phyloP scores from a whole-genome alignment of 2,797 vertebrate species.

The Morus bassanus region DNA sequence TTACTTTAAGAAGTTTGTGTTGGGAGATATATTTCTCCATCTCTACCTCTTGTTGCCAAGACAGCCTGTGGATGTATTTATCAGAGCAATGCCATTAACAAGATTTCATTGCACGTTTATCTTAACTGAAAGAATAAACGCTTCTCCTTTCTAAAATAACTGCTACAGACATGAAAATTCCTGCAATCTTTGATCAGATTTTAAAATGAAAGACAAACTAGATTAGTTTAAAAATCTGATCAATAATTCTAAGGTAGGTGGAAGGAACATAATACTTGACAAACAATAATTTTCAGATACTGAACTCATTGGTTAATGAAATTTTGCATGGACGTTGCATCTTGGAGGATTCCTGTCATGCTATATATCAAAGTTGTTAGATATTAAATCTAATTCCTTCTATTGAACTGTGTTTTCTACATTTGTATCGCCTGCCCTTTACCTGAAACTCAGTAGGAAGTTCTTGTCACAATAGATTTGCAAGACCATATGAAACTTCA shows the following conservation, averaged over 20 bases:
- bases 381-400: neutral
- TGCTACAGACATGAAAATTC: neutral
- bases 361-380: neutral
- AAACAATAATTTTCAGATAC: neutral
- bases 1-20: neutral
- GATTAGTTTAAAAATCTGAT: neutral
- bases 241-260: neutral
- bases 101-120: neutral
- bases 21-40: neutral
- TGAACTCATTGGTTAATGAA: neutral
- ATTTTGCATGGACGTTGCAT: neutral
- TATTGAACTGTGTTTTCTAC: neutral
- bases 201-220: neutral
- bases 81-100: neutral
- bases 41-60: neutral
- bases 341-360: neutral
- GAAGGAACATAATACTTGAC: neutral
- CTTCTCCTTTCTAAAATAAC: neutral
- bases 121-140: neutral
- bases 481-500: neutral
- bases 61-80: neutral
- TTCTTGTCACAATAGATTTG: neutral
- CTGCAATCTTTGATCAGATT: neutral
- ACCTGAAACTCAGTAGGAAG: neutral
- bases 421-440: neutral